Base-by-base conservation (phyloP, 53 echinoderm and acorn worm genomes). In the Crossaster papposus region DNA sequence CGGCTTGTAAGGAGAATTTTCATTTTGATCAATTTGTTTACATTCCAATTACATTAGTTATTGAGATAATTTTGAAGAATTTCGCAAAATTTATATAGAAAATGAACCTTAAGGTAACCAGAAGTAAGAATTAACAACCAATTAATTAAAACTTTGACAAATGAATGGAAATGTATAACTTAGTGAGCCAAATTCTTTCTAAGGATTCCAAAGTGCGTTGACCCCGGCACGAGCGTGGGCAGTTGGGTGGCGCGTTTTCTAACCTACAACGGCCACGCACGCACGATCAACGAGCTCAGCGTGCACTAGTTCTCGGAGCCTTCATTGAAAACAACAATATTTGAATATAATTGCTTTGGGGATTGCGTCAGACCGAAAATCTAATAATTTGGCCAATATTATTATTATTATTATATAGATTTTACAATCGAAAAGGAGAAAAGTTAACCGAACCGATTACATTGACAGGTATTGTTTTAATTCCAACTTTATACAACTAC, bases 21-120 rank as follows among this genome's bases (percentile, higher is more conserved):
- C 15, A 18, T 24, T 36, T 17, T 32, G 83, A 92, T 92, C 92
- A 89, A n/a, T 90, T 68, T 92, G 90, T 92, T 92, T 92, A 92
- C 90, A 89, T 92, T 79, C 80, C 30, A 30, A 2, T 51, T 22
- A 26, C 2, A 52, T 13, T n/a, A 79, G 11, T 79, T 51, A 50
- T 24, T 22, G 14, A 12, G 13, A 79, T 14, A 29, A 30, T 51
- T 52, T 34, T 18, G 14, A 30, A 20, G 4, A 24, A 24, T 36
- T 74, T 35, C 31, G 11, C 34, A n/a, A 74, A 36, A 1, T 78
- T 23, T 78, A 50, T 24, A 78, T 20, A 50, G 17, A 51, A 34
- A 17, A 73, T 10, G 35, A 3, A 30, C 13, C 35, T 32, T 1
- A 9, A 33, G 20, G 75, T 74, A 17, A 35, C 15, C 14, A 10